Conservation (phyloP, 2,797 vertebrate genomes). For the Squalus acanthias region DNA sequence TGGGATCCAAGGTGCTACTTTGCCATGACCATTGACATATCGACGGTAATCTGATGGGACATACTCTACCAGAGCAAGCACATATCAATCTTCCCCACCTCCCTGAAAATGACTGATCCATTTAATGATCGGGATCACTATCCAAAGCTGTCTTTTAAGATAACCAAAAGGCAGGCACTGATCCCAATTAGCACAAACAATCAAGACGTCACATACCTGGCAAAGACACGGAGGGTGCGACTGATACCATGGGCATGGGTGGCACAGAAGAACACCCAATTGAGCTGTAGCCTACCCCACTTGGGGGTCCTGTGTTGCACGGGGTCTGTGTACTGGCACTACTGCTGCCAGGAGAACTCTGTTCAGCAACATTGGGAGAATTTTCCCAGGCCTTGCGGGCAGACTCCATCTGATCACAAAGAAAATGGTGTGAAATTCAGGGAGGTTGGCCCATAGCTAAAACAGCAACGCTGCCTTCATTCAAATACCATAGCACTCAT, state of each 20-base stretch:
- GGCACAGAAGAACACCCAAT: slow-evolving; percentile 95
- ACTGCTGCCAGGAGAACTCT: slow-evolving; percentile 77
- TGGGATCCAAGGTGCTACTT: not conserved
- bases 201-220: slow-evolving; percentile 67
- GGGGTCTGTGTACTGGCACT: slow-evolving; percentile 77
- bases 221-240: slow-evolving; percentile 93
- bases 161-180: not conserved
- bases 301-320: slow-evolving; percentile 85
- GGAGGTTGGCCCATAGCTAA: not conserved
- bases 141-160: too few species aligned
- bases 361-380: slow-evolving; percentile 91
- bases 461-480: not conserved
- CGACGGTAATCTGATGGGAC: not conserved
- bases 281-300: slow-evolving; percentile 88
- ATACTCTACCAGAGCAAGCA: not conserved
- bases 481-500: not conserved
- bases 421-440: not conserved
- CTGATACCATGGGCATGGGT: slow-evolving; percentile 93
- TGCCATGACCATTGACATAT: not conserved
- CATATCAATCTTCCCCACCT: not conserved
- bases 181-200: not conserved
- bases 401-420: slow-evolving; percentile 82
- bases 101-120: not conserved
- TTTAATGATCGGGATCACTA: not conserved
- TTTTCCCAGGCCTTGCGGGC: slow-evolving; percentile 98